A percentile compares a stretch with the other conserved stretches of the same genome.
These are phyloP conservation scores for Dolichomitus sp. DNA, from an alignment of 2,888 invertebrate species.

Conservation along the genomic window DNA sequence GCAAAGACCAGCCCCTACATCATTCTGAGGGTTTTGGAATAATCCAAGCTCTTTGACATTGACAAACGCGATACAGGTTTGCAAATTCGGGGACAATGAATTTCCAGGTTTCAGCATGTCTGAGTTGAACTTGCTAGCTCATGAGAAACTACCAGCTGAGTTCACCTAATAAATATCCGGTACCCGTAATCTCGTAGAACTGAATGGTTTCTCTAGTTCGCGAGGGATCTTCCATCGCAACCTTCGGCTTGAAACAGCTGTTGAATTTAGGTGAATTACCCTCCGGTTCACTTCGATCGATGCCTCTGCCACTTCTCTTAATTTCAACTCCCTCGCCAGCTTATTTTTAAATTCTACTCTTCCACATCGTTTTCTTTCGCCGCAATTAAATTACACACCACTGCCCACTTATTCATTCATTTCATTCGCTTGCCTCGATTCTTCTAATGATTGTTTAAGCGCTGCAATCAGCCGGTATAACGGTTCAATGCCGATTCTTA, in stretches of 20 bases:
- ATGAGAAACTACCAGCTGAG: constrained; percentile 21
- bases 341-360: constrained; percentile 22
- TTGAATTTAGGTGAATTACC: constrained; percentile 39
- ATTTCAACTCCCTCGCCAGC: constrained; percentile 26
- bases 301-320: constrained; percentile 42
- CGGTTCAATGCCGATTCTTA: neutral
- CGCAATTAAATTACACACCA: neutral
- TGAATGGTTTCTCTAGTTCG: neutral
- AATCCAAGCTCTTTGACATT: constrained; percentile 4
- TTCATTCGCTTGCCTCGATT: neutral
- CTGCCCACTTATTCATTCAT: neutral
- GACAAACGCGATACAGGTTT: constrained; percentile 34
- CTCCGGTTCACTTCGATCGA: constrained; percentile 31
- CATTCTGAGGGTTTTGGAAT: constrained; percentile 2
- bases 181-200: neutral
- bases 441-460: neutral
- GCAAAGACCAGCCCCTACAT: constrained; percentile 5
- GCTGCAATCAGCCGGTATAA: neutral
- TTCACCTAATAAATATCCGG: constrained; percentile 18
- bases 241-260: constrained; percentile 39
- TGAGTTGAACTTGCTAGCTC: constrained; percentile 7
- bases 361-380: constrained; percentile 3
- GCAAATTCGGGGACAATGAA: constrained; percentile 45
- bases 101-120: constrained; percentile 43
- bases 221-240: constrained; percentile 19